Conservation (phyloP, 2,797 vertebrate genomes). For the Spheniscus humboldti region DNA sequence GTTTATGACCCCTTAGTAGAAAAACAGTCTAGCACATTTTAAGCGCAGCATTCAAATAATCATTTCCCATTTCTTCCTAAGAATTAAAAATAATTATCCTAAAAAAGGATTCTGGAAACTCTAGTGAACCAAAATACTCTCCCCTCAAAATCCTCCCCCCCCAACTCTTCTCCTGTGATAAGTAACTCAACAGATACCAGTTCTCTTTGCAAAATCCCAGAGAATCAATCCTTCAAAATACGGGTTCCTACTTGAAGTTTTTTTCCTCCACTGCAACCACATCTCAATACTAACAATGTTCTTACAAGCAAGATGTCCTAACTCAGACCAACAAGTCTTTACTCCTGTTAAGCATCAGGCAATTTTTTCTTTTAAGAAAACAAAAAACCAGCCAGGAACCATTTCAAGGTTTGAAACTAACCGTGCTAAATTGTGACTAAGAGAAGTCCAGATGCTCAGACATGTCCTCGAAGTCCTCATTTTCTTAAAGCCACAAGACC, state of each 20-base stretch:
- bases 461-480: background rate
- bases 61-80: background rate
- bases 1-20: background rate
- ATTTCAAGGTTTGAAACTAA: background rate
- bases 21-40: background rate
- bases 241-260: rapidly evolving
- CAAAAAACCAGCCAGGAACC: background rate
- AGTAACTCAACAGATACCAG: background rate
- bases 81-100: background rate
- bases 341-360: background rate
- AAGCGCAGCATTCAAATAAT: background rate
- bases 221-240: background rate
- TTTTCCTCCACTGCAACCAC: background rate
- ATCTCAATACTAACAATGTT: rapidly evolving
- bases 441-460: background rate
- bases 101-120: background rate
- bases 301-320: background rate
- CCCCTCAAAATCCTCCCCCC: background rate
- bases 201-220: background rate
- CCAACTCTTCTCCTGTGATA: background rate
- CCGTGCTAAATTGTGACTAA: background rate
- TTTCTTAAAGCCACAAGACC: background rate
- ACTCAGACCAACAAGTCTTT: background rate
- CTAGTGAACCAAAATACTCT: background rate
- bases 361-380: background rate